phyloP scores from a whole-genome alignment of 2,797 vertebrate species.

The Xenopus petersii region DNA sequence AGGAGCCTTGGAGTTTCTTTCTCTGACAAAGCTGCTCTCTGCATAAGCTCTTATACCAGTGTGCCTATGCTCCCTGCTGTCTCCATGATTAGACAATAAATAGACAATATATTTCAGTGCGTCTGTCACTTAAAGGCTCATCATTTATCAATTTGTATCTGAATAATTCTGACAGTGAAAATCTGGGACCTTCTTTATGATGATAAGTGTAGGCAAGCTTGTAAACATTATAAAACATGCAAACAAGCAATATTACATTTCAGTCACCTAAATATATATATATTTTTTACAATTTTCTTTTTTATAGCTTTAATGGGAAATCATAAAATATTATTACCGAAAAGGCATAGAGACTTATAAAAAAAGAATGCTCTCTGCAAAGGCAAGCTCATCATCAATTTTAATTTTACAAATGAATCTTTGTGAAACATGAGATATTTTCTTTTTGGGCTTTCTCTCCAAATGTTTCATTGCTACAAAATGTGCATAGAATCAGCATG shows the following conservation, averaged over 20 bases:
- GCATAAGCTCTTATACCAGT: slow-evolving; percentile 56
- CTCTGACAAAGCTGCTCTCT: slow-evolving; percentile 53
- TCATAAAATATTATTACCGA: slow-evolving; percentile 3
- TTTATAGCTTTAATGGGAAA: neutral
- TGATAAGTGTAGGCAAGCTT: slow-evolving; percentile 36
- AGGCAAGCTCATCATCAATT: neutral
- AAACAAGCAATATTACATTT: slow-evolving; percentile 12
- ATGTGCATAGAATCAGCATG: too few relatives aligned
- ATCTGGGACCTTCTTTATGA: slow-evolving; percentile 37
- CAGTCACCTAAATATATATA: slow-evolving; percentile 5
- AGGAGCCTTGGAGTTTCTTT: slow-evolving; percentile 51
- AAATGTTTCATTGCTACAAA: too few relatives aligned
- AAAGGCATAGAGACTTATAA: neutral
- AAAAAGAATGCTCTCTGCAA: slow-evolving; percentile 6
- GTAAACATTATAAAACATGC: slow-evolving; percentile 44
- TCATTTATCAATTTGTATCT: slow-evolving; percentile 49
- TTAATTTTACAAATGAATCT: neutral
- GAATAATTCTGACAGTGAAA: slow-evolving; percentile 47
- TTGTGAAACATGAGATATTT: too few relatives aligned
- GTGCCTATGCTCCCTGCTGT: slow-evolving; percentile 52
- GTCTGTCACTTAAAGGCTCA: slow-evolving; percentile 49
- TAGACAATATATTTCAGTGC: slow-evolving; percentile 55
- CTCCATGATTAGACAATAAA: slow-evolving; percentile 60
- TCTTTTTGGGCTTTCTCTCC: too few relatives aligned
- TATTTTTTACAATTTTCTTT: neutral